These are phyloP conservation scores for Helicoverpa zea DNA, from an alignment of 1,140 invertebrate species.

Conservation along the genomic window DNA sequence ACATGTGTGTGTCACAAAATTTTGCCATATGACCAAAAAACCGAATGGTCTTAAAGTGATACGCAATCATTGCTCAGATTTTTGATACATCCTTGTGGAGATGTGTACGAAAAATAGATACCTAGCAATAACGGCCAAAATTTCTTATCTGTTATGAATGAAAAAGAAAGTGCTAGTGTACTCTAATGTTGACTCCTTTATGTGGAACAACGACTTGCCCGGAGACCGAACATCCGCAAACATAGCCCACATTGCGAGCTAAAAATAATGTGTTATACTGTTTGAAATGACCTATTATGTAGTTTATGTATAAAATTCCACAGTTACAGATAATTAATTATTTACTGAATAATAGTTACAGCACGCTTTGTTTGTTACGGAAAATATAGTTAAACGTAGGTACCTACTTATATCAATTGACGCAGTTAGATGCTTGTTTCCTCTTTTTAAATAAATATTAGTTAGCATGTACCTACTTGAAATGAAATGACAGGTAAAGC, in stretches of 20 bases:
- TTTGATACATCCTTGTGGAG: no score
- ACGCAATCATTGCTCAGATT: no score
- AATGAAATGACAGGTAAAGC: no score
- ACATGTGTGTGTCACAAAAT: no score
- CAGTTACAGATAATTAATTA: conserved; percentile 12
- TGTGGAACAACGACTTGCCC: conserved; percentile 41
- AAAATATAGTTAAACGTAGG: neutral
- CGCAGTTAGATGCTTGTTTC: neutral
- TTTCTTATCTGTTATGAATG: neutral
- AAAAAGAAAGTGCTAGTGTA: neutral
- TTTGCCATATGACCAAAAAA: no score
- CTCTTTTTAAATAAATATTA: neutral
- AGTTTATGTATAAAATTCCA: neutral
- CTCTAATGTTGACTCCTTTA: conserved; percentile 25
- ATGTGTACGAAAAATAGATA: neutral
- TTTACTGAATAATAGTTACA: neutral
- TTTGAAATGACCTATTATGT: conserved; percentile 39
- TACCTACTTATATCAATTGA: neutral
- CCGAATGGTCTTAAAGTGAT: no score
- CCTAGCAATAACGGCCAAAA: neutral
- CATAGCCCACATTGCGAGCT: conserved; percentile 25
- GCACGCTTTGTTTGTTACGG: conserved; percentile 11
- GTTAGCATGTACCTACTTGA: neutral
- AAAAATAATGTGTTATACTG: conserved; percentile 31
- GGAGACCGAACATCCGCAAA: conserved; percentile 38